Evolutionary conservation across 2,113 vertebrate species (phyloP).

Genomic region (Catharus minimus): DNA sequence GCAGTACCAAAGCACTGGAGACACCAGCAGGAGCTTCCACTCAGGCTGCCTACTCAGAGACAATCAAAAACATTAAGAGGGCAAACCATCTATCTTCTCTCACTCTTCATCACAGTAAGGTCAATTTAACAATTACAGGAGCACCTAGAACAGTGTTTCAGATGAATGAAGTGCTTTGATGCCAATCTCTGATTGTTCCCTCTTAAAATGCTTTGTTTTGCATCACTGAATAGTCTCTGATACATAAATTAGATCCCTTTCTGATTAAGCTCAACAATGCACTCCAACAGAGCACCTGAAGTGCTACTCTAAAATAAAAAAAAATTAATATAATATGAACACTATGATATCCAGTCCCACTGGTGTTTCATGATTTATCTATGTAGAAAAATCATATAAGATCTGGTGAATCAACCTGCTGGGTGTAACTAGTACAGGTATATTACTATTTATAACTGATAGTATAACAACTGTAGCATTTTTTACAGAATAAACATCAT

Average conservation of each 20-base stretch:
- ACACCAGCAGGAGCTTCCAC: background rate
- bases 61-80: background rate
- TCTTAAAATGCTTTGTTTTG: background rate
- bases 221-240: background rate
- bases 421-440: background rate
- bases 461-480: background rate
- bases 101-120: background rate
- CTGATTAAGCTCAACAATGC: background rate
- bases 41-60: background rate
- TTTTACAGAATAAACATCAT: background rate
- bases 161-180: background rate
- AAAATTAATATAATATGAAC: background rate
- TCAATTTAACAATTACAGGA: background rate
- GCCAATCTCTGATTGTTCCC: background rate
- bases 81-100: background rate
- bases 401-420: background rate
- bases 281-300: background rate
- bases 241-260: background rate
- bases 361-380: background rate
- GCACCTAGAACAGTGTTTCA: background rate
- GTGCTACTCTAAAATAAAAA: background rate
- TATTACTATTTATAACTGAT: background rate
- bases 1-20: background rate
- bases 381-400: background rate
- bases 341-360: background rate